phyloP scores from a whole-genome alignment of 2,797 vertebrate species.

The Pseudocheirus occidentalis region DNA sequence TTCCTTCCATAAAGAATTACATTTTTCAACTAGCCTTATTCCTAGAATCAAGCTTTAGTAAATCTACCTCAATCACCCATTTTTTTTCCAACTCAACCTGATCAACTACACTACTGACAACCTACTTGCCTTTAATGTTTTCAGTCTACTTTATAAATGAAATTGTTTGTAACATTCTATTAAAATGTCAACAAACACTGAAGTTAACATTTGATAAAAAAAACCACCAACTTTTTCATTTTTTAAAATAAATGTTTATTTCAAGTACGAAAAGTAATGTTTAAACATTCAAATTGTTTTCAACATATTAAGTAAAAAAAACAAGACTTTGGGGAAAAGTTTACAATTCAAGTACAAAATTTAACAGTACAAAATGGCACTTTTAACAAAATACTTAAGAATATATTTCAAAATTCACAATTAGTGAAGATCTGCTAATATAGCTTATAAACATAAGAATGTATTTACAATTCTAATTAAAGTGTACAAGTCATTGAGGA shows the following conservation, averaged over 20 bases:
- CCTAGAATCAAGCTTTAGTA: not conserved
- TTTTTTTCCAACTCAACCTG: not conserved
- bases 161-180: not conserved
- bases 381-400: constrained; percentile 75
- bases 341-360: constrained; percentile 69
- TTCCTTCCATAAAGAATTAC: not conserved
- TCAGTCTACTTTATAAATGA: not conserved
- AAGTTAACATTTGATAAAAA: not conserved
- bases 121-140: not conserved
- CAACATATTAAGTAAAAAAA: constrained; percentile 78
- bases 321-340: constrained; percentile 73
- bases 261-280: constrained; percentile 80
- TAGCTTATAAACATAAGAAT: constrained; percentile 72
- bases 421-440: constrained; percentile 73
- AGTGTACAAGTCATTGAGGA: constrained; percentile 50
- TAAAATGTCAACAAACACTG: not conserved
- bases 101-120: not conserved
- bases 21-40: not conserved
- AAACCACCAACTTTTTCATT: not conserved
- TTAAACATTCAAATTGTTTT: constrained; percentile 70
- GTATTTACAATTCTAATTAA: constrained; percentile 57
- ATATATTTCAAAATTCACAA: constrained; percentile 77
- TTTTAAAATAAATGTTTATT: constrained; percentile 84
- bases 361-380: constrained; percentile 71
- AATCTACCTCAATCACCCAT: not conserved